Evolutionary conservation across 1,140 invertebrate genomes (phyloP), one percentile per base, ranked within the genome.

Genomic region (Adelges cooleyi): DNA sequence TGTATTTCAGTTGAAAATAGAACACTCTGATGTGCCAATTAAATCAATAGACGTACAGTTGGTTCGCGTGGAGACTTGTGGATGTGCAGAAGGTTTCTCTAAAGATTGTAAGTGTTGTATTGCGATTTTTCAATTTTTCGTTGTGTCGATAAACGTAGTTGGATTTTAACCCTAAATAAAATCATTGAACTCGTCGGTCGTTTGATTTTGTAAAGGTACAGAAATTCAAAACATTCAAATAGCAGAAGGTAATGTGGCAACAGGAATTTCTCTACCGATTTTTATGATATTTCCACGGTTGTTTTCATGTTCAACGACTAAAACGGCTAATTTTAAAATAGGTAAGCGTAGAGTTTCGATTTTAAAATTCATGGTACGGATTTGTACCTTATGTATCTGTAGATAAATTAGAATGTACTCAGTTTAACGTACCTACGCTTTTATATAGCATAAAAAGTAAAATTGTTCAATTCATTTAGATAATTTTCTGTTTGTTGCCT

Each of bases 221-320:
- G 95, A 98, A 80, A 93, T 98, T 70, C 94, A 96, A 79, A 97
- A 95, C 74, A 95, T 97, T 74, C 94, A 98, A 80, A 89, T 98
- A 68, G 92, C 90, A 2, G 92, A 94, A 74, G 94, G 94, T 22
- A 90, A 96, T 77, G 83, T 95, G 48, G 80, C 82, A 50, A 82
- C 86, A 65, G 86, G 85, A 62, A 76, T 95, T 11, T 77, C 84
- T 48, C 86, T 98, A 72, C 93, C 94, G 20, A 90, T 98, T 74
- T 86, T 92, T 75, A 95, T 97, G 92, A 83, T 97, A 69, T 90
- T 98, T 76, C 95, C 95, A 54, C 77, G 94, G 50, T 77, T 97
- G 17, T 98, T 98, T 77, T 95, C 93, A 1, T 97, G 94, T 75
- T 92, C 93, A 13, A 93, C 93, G 42, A 79, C 95, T 29, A 80